Evolutionary conservation across 2,113 vertebrate genomes (phyloP).

Genomic region (Rallus limicola): DNA sequence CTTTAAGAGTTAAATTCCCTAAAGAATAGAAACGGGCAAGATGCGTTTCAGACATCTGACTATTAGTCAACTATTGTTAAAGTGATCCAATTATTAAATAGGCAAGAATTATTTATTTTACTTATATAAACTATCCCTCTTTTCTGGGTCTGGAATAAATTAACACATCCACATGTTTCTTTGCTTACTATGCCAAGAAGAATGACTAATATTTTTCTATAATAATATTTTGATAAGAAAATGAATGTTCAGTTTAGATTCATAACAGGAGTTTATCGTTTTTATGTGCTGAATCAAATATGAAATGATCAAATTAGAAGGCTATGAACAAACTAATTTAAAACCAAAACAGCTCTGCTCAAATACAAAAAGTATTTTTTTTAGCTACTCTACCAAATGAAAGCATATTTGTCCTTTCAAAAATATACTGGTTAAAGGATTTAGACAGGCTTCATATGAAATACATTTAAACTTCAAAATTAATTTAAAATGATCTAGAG

Average conservation of each 20-base stretch:
- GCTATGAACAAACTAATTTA: slow-evolving; percentile 28
- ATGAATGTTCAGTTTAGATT: slow-evolving; percentile 50
- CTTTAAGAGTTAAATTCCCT: slow-evolving; percentile 4
- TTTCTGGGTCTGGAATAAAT: slow-evolving; percentile 49
- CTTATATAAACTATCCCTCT: slow-evolving; percentile 54
- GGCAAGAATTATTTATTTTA: slow-evolving; percentile 47
- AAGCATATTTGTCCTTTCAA: slow-evolving; percentile 27
- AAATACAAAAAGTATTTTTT: slow-evolving; percentile 4
- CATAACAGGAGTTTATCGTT: slow-evolving; percentile 36
- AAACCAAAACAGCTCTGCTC: slow-evolving; percentile 38
- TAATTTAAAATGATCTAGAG: slow-evolving; percentile 38
- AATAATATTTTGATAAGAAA: slow-evolving; percentile 66
- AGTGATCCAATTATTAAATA: slow-evolving; percentile 63
- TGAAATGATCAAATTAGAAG: slow-evolving; percentile 42
- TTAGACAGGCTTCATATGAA: slow-evolving; percentile 38
- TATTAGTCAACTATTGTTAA: slow-evolving; percentile 64
- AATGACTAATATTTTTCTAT: slow-evolving; percentile 60
- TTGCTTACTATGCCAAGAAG: slow-evolving; percentile 54
- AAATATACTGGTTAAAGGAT: background rate
- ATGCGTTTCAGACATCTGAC: slow-evolving; percentile 51
- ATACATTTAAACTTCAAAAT: slow-evolving; percentile 49
- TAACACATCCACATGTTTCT: slow-evolving; percentile 57
- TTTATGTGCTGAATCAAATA: slow-evolving; percentile 45
- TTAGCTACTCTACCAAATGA: slow-evolving; percentile 3
- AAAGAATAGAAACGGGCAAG: slow-evolving; percentile 23